Evolutionary conservation across 2,888 invertebrate species (phyloP), one percentile per base, ranked within the genome.

Genomic region (Micoletzkya japonica): DNA sequence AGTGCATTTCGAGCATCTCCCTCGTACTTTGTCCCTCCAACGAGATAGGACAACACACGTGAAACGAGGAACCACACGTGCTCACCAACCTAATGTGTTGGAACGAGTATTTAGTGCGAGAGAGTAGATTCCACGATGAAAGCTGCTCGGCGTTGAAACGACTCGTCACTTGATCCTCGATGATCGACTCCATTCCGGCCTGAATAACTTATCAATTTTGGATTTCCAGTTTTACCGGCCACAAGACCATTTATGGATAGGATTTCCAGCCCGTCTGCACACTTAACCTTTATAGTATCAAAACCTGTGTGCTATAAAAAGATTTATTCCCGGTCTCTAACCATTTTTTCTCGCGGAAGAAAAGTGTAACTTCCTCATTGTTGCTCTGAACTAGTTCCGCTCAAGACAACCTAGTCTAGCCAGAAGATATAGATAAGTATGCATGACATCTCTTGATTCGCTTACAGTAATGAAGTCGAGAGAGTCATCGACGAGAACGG

Each of bases 81-180:
- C 34, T 32, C 20, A 30, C 73, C 57, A 76, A 88, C 88, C 86
- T 94, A 80, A 96, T 91, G 85, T 94, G 95, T 85, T 95, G 94
- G 87, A 95, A 94, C 76, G 91, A 91, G 79, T 92, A 90, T 86
- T 95, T 95, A 30, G 95, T 97, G 79, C 97, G 90, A 0, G 96
- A 95, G 68, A 97, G 89, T 70, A 97, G 89, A 88, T 97, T 97
- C 96, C 97, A 97, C 73, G 93, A 95, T 49, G 86, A 82, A 34
- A 89, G 78, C 76, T 88, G 90, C 90, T 95, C 95, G 6, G 97
- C 94, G 86, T 94, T 92, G 87, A 97, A 97, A 79, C 97, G 90
- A 26, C 94, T 94, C 0, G 97, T 98, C 69, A 98, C 97, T 89
- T 96, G 94, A 88, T 98, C 97, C 87, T 97, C 96, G 70, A 97